Percentiles rank a stretch among this genome's conserved stretches.
Conservation (phyloP, 2,888 invertebrate species). For the Scaptodrosophila latifasciaeformis region DNA sequence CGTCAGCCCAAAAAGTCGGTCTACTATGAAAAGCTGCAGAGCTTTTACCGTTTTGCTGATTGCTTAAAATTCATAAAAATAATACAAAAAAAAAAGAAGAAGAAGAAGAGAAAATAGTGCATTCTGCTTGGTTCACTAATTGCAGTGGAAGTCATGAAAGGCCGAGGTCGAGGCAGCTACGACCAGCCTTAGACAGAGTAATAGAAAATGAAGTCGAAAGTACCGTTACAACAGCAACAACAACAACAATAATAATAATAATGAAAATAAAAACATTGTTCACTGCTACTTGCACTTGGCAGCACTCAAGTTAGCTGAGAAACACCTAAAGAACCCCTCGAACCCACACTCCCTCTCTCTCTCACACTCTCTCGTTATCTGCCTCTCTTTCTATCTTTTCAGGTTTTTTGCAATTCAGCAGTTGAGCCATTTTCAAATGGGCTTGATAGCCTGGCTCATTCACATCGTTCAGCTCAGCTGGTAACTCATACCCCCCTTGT, state of each 20-base stretch:
- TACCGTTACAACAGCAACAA: slow-evolving; percentile 25
- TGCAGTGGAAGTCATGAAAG: slow-evolving; percentile 33
- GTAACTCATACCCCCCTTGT: too few relatives aligned
- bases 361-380: too few relatives aligned
- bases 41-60: slow-evolving; percentile 34
- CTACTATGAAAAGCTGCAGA: slow-evolving; percentile 12
- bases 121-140: slow-evolving; percentile 62
- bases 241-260: slow-evolving; percentile 3
- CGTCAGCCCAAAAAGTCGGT: too few relatives aligned
- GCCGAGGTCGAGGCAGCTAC: too few relatives aligned
- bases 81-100: too few relatives aligned
- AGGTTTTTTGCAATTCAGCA: slow-evolving; percentile 13
- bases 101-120: too few relatives aligned
- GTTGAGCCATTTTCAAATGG: slow-evolving; percentile 25
- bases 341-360: too few relatives aligned
- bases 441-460: slow-evolving; percentile 4
- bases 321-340: background rate
- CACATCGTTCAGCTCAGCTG: too few relatives aligned
- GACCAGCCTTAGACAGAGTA: too few relatives aligned
- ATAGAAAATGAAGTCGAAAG: too few relatives aligned
- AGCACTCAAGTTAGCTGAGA: slow-evolving; percentile 50
- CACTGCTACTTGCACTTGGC: slow-evolving; percentile 56
- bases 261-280: slow-evolving; percentile 29
- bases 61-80: slow-evolving; percentile 67
- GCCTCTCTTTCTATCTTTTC: too few relatives aligned